phyloP scores from a whole-genome alignment of 2,113 vertebrate genomes.

The Pseudopodoces humilis region DNA sequence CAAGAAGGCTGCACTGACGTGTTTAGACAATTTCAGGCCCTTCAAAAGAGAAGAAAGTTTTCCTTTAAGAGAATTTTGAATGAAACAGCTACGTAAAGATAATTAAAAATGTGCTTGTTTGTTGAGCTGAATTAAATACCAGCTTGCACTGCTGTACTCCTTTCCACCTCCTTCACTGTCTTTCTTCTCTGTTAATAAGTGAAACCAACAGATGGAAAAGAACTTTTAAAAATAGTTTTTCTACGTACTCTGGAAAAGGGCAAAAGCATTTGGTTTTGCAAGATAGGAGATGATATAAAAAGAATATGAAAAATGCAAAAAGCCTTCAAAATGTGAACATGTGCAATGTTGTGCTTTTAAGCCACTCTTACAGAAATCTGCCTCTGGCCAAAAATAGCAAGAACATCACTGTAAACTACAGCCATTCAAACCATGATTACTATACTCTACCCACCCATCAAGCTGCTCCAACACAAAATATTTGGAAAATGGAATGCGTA shows the following conservation, averaged over 20 bases:
- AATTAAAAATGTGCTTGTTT: conserved; percentile 6
- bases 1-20: background rate
- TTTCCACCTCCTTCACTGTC: background rate
- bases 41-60: background rate
- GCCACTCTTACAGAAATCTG: conserved; percentile 11
- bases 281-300: conserved; percentile 41
- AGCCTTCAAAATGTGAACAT: conserved; percentile 26
- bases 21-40: background rate
- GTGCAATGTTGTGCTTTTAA: conserved; percentile 18
- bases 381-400: conserved; percentile 21
- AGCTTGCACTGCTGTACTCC: background rate
- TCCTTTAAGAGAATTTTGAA: conserved; percentile 3
- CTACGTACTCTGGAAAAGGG: background rate
- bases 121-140: conserved; percentile 21
- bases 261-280: conserved; percentile 35
- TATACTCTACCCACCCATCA: background rate
- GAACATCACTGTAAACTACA: conserved; percentile 27
- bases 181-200: conserved; percentile 41
- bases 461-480: background rate
- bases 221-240: conserved; percentile 44
- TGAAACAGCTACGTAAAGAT: background rate
- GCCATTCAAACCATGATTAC: conserved; percentile 48
- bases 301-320: conserved; percentile 40
- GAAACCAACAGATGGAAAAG: conserved; percentile 53
- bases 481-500: background rate